These are phyloP conservation scores for Gila orcuttii DNA, from an alignment of 2,113 vertebrate species.

Conservation along the genomic window DNA sequence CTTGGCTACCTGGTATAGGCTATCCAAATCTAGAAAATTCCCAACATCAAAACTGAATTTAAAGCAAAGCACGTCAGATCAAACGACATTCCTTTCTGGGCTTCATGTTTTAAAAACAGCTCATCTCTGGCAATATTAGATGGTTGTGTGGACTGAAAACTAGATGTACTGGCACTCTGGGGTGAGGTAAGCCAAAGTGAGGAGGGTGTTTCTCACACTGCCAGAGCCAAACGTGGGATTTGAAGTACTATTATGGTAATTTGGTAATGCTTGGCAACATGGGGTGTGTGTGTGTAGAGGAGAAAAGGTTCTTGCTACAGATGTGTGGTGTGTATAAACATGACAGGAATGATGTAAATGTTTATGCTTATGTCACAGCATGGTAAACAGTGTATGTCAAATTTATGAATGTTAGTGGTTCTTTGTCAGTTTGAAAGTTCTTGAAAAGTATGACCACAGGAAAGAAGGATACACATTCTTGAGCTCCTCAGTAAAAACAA, in stretches of 20 bases:
- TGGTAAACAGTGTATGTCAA: background rate
- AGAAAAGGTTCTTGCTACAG: background rate
- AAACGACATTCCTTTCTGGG: conserved; percentile 26
- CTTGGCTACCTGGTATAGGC: conserved; percentile 12
- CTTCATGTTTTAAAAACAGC: conserved; percentile 29
- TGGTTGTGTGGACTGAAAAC: conserved; percentile 17
- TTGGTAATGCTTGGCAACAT: conserved; percentile 25
- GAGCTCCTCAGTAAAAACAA: background rate
- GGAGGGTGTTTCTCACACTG: conserved; percentile 2
- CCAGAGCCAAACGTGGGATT: conserved; percentile 14
- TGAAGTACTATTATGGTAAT: conserved; percentile 21
- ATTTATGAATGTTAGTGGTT: background rate
- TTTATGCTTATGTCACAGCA: background rate
- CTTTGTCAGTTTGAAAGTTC: background rate
- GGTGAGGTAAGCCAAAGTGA: background rate
- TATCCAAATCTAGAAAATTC: conserved; percentile 8
- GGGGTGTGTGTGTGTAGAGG: background rate
- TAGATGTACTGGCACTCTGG: conserved; percentile 35
- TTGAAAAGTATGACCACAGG: background rate
- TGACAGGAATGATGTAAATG: background rate
- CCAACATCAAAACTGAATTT: conserved; percentile 34
- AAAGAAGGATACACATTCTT: background rate
- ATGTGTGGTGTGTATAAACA: conserved; percentile 29
- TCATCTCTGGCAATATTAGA: conserved; percentile 13
- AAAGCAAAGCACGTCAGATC: conserved; percentile 3